Evolutionary conservation across 1,140 invertebrate genomes (phyloP).

Genomic region (Halictus rubicundus): DNA sequence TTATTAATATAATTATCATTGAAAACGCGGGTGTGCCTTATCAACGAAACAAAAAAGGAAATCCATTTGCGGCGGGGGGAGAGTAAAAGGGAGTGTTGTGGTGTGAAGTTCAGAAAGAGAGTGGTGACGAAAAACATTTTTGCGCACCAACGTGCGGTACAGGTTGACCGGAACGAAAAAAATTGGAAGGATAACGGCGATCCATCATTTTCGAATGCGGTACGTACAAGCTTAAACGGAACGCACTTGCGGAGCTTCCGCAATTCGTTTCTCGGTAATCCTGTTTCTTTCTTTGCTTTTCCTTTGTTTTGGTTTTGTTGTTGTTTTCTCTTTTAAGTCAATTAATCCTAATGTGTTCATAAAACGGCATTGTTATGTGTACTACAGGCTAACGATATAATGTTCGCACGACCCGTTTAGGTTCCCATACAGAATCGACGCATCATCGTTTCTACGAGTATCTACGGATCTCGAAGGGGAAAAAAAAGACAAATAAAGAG

Average conservation of each 20-base stretch:
- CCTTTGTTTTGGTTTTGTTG: conserved; percentile 6
- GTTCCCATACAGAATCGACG: conserved; percentile 63
- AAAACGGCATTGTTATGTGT: conserved; percentile 67
- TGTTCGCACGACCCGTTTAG: conserved; percentile 58
- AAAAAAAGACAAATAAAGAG: too few species aligned
- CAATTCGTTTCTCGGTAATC: conserved; percentile 38
- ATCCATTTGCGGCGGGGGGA: neutral
- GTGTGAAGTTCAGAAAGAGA: neutral
- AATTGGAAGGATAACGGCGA: conserved; percentile 32
- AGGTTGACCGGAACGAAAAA: conserved; percentile 52
- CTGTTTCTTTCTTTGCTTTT: neutral
- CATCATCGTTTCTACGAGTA: conserved; percentile 49
- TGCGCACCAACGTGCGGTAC: conserved; percentile 39
- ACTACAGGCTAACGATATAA: conserved; percentile 63
- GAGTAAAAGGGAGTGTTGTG: conserved; percentile 12
- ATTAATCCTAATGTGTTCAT: conserved; percentile 71
- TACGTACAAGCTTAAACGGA: conserved; percentile 44
- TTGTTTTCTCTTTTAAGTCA: conserved; percentile 33
- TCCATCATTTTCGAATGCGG: conserved; percentile 15
- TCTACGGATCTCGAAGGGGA: conserved; percentile 4
- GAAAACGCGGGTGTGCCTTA: conserved; percentile 70
- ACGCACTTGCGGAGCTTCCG: conserved; percentile 26
- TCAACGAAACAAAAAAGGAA: conserved; percentile 44
- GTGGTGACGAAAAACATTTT: conserved; percentile 8
- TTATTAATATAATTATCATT: conserved; percentile 65